phyloP scores from a whole-genome alignment of 2,797 vertebrate genomes.

The Danio kyathit region DNA sequence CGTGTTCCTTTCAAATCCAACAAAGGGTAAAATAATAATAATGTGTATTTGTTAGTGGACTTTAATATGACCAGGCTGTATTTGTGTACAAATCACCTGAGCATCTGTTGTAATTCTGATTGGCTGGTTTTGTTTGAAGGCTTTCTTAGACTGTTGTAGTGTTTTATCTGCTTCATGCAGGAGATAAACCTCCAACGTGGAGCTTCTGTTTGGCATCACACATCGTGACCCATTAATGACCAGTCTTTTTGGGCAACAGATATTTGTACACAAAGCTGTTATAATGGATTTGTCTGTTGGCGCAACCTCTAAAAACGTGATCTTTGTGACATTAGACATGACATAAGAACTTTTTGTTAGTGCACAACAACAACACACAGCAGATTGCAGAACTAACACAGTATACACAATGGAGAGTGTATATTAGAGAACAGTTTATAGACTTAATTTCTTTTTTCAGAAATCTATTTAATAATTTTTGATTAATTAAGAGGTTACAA shows the following conservation, averaged over 20 bases:
- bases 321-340: conserved; percentile 11
- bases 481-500: too few relatives aligned
- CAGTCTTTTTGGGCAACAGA: neutral
- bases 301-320: conserved; percentile 4
- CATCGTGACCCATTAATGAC: conserved; percentile 25
- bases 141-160: conserved; percentile 8
- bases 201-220: conserved; percentile 30
- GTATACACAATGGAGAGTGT: too few relatives aligned
- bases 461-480: too few relatives aligned
- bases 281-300: neutral
- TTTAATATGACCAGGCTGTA: conserved; percentile 6
- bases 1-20: neutral
- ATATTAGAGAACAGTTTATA: too few relatives aligned
- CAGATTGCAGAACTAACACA: neutral
- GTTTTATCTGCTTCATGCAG: neutral
- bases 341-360: neutral
- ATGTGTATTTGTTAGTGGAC: neutral
- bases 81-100: conserved; percentile 47
- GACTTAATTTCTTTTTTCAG: too few relatives aligned
- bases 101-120: conserved; percentile 49
- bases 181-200: conserved; percentile 54
- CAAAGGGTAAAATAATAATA: too few relatives aligned
- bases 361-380: neutral
- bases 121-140: conserved; percentile 42
- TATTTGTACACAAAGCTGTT: conserved; percentile 7